phyloP scores from a whole-genome alignment of 1,140 invertebrate genomes.

The Forficula auricularia region DNA sequence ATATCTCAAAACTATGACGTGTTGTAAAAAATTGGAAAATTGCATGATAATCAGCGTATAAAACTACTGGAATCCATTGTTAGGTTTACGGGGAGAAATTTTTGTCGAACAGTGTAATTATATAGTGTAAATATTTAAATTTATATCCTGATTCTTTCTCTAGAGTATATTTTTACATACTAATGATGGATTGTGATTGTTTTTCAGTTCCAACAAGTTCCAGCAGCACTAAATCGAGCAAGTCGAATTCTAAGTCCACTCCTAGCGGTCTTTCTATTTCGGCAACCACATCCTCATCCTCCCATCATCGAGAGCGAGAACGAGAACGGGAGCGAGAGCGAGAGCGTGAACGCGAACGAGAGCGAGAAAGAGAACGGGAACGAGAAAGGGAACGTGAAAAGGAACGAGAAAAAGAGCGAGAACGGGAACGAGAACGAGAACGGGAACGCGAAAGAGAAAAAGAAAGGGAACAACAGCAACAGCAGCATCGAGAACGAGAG shows the following conservation, averaged over 20 bases:
- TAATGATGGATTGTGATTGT: no score
- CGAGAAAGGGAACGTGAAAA: slow-evolving; percentile 5
- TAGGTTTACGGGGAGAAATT: no score
- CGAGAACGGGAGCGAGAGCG: slow-evolving; percentile 1
- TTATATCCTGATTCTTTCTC: no score
- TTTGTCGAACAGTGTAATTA: no score
- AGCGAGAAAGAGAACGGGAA: background rate
- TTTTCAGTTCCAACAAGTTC: no score
- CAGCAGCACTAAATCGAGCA: slow-evolving; percentile 1
- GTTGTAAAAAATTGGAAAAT: no score
- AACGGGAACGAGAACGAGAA: slow-evolving; percentile 5
- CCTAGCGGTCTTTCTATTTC: background rate
- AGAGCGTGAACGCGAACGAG: background rate
- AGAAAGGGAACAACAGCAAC: background rate
- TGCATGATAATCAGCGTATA: no score
- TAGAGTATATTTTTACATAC: no score
- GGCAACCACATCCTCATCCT: no score
- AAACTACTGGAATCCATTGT: no score
- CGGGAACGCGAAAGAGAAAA: slow-evolving; percentile 2
- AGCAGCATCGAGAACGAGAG: background rate
- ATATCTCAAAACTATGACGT: no score
- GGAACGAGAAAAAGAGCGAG: slow-evolving; percentile 2
- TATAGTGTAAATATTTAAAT: no score
- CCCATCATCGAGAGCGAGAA: background rate
- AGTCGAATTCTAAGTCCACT: slow-evolving; percentile 2